Evolutionary conservation across 1,140 invertebrate species (phyloP).

Genomic region (Listronotus bonariensis): DNA sequence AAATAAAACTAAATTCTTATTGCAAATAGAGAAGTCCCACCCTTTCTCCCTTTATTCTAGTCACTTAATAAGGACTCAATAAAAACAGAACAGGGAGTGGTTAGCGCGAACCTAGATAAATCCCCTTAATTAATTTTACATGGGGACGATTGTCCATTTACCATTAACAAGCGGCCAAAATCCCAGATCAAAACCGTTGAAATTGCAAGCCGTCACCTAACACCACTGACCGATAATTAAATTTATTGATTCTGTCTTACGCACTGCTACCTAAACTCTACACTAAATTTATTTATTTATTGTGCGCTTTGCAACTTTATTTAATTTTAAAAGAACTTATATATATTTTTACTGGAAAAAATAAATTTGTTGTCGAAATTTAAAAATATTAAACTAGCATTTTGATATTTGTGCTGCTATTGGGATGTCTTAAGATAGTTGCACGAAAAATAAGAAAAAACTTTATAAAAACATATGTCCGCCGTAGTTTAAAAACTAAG

Average conservation of each 20-base stretch:
- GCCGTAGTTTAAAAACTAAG: too few relatives aligned
- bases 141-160: constrained; percentile 24
- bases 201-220: constrained; percentile 23
- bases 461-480: too few relatives aligned
- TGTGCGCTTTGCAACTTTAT: too few relatives aligned
- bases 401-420: too few relatives aligned
- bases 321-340: too few relatives aligned
- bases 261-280: neutral
- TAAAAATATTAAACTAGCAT: too few relatives aligned
- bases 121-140: constrained; percentile 29
- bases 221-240: constrained; percentile 23
- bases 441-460: too few relatives aligned
- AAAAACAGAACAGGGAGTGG: constrained; percentile 21
- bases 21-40: neutral
- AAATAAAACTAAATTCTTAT: neutral
- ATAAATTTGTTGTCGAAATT: too few relatives aligned
- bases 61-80: constrained; percentile 26
- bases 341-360: too few relatives aligned
- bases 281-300: too few relatives aligned
- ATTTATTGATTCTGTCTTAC: constrained; percentile 30
- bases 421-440: too few relatives aligned
- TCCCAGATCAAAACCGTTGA: constrained; percentile 26
- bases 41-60: constrained; percentile 16
- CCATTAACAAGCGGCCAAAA: constrained; percentile 26
- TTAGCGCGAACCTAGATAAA: constrained; percentile 15